Base-by-base conservation (phyloP, 2,888 invertebrate genomes). In the Cyrtodaria siliqua region DNA sequence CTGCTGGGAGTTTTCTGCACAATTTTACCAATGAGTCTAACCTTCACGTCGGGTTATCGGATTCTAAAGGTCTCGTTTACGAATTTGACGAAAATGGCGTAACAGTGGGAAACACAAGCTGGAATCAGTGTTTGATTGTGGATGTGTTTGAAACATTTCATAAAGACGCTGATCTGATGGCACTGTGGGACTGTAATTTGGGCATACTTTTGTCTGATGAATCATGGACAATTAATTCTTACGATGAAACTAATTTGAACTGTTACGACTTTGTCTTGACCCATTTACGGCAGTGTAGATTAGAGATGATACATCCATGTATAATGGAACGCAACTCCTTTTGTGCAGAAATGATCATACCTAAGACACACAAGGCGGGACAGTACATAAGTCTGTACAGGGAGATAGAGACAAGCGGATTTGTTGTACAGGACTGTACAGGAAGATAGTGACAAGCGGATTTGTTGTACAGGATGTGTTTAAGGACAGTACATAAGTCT, bases 31-130 rank as follows among this genome's bases (percentile, higher is more conserved):
- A 96, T 92, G 95, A 95, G 55, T 96, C 96, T 92, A 96, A 97
- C 94, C 95, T 98, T 81, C 98, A 98, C 93, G 97, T 98, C 92
- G 98, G 97, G 68, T 95, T 98, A 80, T 97, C 97, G 64, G 96
- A 96, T 90, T 97, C 97, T 9, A 94, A 94, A 74, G 92, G 92
- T 88, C 42, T 50, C 27, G 96, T 97, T 60, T 95, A 96, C 74
- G 97, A 98, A 94, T 98, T 96, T 92, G 97, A 97, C 94, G 95
- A 95, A 87, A 94, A 95, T 87, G 98, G 98, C 40, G 94, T 97
- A 64, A 93, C 92, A 42, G 84, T 83, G 52, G 89, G 89, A 29
- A 42, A 47, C 20, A 84, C 86, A 44, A 57, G 87, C 89, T 94
- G 93, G 95, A 93, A 86, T 59, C 93, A 91, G 91, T 93, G 94